Evolutionary conservation across 2,888 invertebrate species (phyloP), one percentile per base, ranked within the genome.

Genomic region (Dolichopus griseipennis): DNA sequence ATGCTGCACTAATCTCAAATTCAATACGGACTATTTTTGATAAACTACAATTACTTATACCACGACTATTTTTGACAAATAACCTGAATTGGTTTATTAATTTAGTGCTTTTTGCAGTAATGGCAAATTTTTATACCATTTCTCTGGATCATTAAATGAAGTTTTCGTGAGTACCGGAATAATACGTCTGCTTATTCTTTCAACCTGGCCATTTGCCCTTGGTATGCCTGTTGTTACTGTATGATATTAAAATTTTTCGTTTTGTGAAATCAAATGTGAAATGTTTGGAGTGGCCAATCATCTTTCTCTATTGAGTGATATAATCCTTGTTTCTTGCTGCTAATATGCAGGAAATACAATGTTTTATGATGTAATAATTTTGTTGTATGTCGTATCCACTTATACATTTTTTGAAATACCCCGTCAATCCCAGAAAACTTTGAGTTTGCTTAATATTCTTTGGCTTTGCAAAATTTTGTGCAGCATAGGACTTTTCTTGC

Each of bases 321-420:
- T 6, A 61, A 62, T 12, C 66, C 61, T 62, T 61, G 62, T 61
- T 33, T 8, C 62, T 66, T 66, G 6, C 66, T 62, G 18, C 21
- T 41, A 66, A n/a, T 7, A 66, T 66, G n/a, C 66, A n/a, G n/a
- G n/a, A n/a, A n/a, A n/a, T n/a, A n/a, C n/a, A n/a, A 66, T 66
- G 43, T 41, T 41, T 8, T 10, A 22, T 62, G 9, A 34, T 34
- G 9, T 34, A 34, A 34, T 34, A 34, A 34, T 21, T 21, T 21
- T 62, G 21, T 22, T 2, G 33, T n/a, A n/a, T n/a, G n/a, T n/a
- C n/a, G n/a, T 69, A 71, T 1, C 43, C 62, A 20, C 43, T 62
- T 9, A 71, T 67, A 65, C 71, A 70, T 20, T 72, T 69, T n/a
- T 71, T 62, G 27, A 72, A 70, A 27, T 27, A 27, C 27, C 27